A percentile compares a stretch with the other conserved stretches of the same genome.
phyloP scores from a whole-genome alignment of 1,140 invertebrate genomes.

The Rhopalosiphum maidis region DNA sequence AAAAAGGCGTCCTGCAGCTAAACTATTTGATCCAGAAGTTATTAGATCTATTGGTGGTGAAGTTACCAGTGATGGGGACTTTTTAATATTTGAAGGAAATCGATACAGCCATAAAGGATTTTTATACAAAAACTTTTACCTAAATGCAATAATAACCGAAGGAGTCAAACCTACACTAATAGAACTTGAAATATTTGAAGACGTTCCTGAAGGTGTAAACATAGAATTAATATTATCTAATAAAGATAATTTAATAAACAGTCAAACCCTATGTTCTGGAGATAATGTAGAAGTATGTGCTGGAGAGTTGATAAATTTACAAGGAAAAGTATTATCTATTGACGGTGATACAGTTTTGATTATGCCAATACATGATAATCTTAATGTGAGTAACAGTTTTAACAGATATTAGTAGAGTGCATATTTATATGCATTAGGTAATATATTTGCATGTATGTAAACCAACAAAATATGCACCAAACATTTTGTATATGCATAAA shows the following conservation, averaged over 20 bases:
- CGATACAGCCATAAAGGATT: slow-evolving; percentile 94
- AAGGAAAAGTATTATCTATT: slow-evolving; percentile 91
- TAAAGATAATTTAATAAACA: slow-evolving; percentile 72
- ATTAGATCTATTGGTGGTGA: slow-evolving; percentile 96
- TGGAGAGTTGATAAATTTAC: slow-evolving; percentile 93
- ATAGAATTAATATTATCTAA: slow-evolving; percentile 73
- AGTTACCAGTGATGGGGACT: slow-evolving; percentile 94
- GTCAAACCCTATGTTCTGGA: slow-evolving; percentile 90
- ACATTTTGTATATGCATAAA: too few species aligned
- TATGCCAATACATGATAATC: slow-evolving; percentile 94
- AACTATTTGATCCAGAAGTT: slow-evolving; percentile 94
- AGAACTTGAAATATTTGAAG: slow-evolving; percentile 96
- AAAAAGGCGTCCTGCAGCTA: slow-evolving; percentile 83
- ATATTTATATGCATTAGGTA: too few species aligned
- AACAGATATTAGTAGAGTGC: too few species aligned
- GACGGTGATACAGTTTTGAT: slow-evolving; percentile 96
- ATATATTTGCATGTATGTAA: too few species aligned
- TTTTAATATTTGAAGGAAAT: slow-evolving; percentile 95
- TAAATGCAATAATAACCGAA: slow-evolving; percentile 91
- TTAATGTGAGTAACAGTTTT: slow-evolving; percentile 70
- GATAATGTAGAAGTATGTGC: slow-evolving; percentile 94
- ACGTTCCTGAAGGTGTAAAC: slow-evolving; percentile 88
- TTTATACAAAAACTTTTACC: slow-evolving; percentile 93
- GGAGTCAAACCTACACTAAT: slow-evolving; percentile 91
- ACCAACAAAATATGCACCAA: too few species aligned